A percentile compares a stretch with the other conserved stretches of the same genome.
phyloP scores from a whole-genome alignment of 2,113 vertebrate species.

The western clawed frog (Xenopus tropicalis) region UCB_Xtro_10.0 CM004450.2:118003501-118004000 shows the following conservation, averaged over 20 bases:
- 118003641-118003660: too few species aligned
- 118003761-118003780: too few species aligned
- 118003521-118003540: background rate
- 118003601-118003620: too few species aligned
- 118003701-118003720: background rate
- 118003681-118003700: background rate
- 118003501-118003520: background rate
- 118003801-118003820: too few species aligned
- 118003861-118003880: background rate
- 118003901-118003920: background rate
- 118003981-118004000: background rate
- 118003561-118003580: background rate
- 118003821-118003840: too few species aligned
- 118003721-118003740: too few species aligned
- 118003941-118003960: background rate
- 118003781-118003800: too few species aligned
- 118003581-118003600: too few species aligned
- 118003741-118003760: too few species aligned
- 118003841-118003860: too few species aligned
- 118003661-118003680: too few species aligned
- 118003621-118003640: too few species aligned
- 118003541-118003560: background rate
- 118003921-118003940: background rate
- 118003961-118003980: slow-evolving; percentile 4
- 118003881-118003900: background rate